These are phyloP conservation scores for Scomber scombrus DNA, from an alignment of 2,113 vertebrate genomes.

Conservation along the genomic window DNA sequence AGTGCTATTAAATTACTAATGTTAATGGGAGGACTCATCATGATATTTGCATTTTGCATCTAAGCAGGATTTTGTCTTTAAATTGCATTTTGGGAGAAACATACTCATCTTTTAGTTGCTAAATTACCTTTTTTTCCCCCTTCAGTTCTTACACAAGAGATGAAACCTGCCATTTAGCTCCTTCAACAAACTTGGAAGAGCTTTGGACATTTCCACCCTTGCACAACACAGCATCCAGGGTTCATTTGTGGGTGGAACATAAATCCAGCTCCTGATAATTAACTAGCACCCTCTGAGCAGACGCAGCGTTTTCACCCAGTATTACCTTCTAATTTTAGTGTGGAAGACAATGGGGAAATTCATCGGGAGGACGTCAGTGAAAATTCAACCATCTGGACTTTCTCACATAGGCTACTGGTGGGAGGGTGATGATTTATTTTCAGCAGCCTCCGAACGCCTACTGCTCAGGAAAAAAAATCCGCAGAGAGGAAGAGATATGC, in stretches of 20 bases:
- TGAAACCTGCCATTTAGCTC: constrained; percentile 35
- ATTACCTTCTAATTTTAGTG: constrained; percentile 80
- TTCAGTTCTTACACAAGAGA: constrained; percentile 23
- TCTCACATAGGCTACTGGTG: constrained; percentile 56
- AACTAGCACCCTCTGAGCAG: constrained; percentile 73
- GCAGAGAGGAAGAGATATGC: constrained; percentile 58
- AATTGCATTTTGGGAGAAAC: not conserved
- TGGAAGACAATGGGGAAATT: constrained; percentile 78
- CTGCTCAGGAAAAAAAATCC: constrained; percentile 58
- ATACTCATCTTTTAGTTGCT: not conserved
- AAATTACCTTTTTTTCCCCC: not conserved
- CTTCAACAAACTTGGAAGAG: constrained; percentile 22
- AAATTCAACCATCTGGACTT: constrained; percentile 79
- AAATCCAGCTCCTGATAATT: constrained; percentile 75
- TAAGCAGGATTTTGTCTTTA: constrained; percentile 10
- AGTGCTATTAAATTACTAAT: constrained; percentile 33
- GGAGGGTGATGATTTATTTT: constrained; percentile 80
- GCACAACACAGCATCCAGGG: constrained; percentile 20
- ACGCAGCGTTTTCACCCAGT: constrained; percentile 71
- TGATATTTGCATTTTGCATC: not conserved
- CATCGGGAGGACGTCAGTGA: constrained; percentile 72
- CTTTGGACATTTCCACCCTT: constrained; percentile 26
- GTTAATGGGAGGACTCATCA: constrained; percentile 7
- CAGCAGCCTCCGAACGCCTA: constrained; percentile 73
- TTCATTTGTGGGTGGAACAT: constrained; percentile 68